Base-by-base conservation (phyloP, 2,888 invertebrate species). In the Lissocephala sabroskyi region DNA sequence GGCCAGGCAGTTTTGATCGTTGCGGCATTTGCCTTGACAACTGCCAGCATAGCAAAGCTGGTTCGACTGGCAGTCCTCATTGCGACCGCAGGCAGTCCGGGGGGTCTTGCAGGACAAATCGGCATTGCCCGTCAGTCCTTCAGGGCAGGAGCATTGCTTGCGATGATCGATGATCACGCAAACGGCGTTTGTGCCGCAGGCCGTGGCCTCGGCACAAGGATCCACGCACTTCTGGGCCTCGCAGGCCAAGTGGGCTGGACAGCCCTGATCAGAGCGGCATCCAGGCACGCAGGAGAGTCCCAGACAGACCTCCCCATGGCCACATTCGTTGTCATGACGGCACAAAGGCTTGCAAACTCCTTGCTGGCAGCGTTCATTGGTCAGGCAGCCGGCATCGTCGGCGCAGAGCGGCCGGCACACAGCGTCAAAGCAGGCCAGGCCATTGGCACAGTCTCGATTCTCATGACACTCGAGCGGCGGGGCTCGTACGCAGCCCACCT, bases 291-390 rank as follows among this genome's bases (percentile, higher is more conserved):
- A 96, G 49, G 91, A 88, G 19, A 94, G 86, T 18, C 92, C 91
- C 78, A 94, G 90, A 74, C 96, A 96, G 44, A 96, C 90, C 85
- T 96, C 95, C 29, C 93, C 94, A 63, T 90, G 92, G 42, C 92
- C 89, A 68, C 96, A 96, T 77, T 96, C 95, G 60, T 92, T 91
- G 78, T 95, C 95, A 44, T 90, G 88, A 41, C 93, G 89, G 73
- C 95, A 96, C 1, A 94, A 87, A 1, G 94, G 92, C 62, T 92
- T 92, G 78, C 96, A 96, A 2, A 94, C 89, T 43, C 95, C 94
- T n/a, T 63, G 86, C 80, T 84, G 83, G 49, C 85, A 85, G 13
- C 85, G 79, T 85, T 96, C 96, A 61, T 95, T 95, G 78, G 90
- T 91, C 61, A 95, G 85, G 64, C 95, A 96, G 53, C 92, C 91